Evolutionary conservation across 2,113 vertebrate genomes (phyloP), one percentile per base, ranked within the genome.

Genomic region (Chitala chitala): DNA sequence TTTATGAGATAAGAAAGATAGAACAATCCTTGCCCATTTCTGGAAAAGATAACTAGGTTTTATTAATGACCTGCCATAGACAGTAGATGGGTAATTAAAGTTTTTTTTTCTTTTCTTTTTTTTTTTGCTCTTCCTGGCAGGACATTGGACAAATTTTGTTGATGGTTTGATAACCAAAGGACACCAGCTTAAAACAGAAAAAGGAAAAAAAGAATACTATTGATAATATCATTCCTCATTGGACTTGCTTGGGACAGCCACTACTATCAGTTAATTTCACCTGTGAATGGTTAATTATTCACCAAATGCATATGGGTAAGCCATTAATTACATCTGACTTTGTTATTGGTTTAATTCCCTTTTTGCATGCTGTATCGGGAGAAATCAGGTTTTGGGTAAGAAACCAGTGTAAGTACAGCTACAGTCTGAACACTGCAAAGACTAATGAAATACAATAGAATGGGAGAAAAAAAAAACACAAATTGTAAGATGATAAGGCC

Each of bases 31-130:
- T 81, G 92, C 88, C 88, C 89, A 90, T 88, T 85, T 87, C 87
- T 88, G 72, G 58, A 85, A 81, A 87, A 89, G 95, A 98, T 98
- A 98, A 95, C 92, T 94, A 90, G 90, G 84, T 90, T 95, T 96
- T 95, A 99, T 99, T 99, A 98, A 99, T 98, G 95, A 94, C 95
- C 95, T 98, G 96, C 94, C 96, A 98, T 86, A 81, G 66, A 83
- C 92, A 70, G 74, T 89, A 92, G 89, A 91, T 79, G 91, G 92
- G 93, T 97, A 96, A 99, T 99, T 98, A 98, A 94, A 93, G 91
- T 87, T 89, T 86, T 86, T 86, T 80, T 86, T 90, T 83, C n/a
- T n/a, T n/a, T n/a, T n/a, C n/a, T n/a, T n/a, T n/a, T n/a, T 82
- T 85, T 85, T 84, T 74, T 83, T 85, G 80, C 78, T 81, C 84